phyloP scores from a whole-genome alignment of 2,797 vertebrate species.

The Pachyuromys duprasi region DNA sequence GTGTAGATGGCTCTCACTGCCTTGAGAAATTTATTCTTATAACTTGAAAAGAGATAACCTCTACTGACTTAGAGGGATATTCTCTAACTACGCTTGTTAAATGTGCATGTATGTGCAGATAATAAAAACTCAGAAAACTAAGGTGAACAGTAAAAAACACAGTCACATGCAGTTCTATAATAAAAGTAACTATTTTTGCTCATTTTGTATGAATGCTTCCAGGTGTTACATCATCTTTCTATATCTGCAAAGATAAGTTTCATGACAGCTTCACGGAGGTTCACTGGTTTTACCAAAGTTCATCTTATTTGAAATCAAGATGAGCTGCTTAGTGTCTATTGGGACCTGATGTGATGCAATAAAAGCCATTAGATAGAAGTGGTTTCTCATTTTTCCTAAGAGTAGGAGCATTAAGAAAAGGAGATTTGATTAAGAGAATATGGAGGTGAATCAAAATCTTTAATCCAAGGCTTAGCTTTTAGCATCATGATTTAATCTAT shows the following conservation, averaged over 20 bases:
- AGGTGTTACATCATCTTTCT: not conserved
- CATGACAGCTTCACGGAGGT: conserved; percentile 23
- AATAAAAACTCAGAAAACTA: not conserved
- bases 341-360: conserved; percentile 60
- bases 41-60: not conserved
- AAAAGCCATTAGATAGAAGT: conserved; percentile 72
- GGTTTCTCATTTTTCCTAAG: conserved; percentile 74
- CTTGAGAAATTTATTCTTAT: not conserved
- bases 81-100: conserved; percentile 15
- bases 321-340: conserved; percentile 57
- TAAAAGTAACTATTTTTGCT: not conserved
- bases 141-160: not conserved
- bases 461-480: conserved; percentile 71
- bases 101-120: not conserved
- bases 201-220: conserved; percentile 4
- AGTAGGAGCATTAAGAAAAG: conserved; percentile 61
- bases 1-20: not conserved
- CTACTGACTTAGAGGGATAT: not conserved
- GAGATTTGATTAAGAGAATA: conserved; percentile 78
- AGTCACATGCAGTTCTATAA: not conserved
- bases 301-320: conserved; percentile 63
- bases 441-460: conserved; percentile 75
- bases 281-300: conserved; percentile 51
- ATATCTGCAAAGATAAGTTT: conserved; percentile 35
- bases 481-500: conserved; percentile 76